Base-by-base conservation (phyloP, 2,888 invertebrate genomes). In the Leuctra nigra region DNA sequence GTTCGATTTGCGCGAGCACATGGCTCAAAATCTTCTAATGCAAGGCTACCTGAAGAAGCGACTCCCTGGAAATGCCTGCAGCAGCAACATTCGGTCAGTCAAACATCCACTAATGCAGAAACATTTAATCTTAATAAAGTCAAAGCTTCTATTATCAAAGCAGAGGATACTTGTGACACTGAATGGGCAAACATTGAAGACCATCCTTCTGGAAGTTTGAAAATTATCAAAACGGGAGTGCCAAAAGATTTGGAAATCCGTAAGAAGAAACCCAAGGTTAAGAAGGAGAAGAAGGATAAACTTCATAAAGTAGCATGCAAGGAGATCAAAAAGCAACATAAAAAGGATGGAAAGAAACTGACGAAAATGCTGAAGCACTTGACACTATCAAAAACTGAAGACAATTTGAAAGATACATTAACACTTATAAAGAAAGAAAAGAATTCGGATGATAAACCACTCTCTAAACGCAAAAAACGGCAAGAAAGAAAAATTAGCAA, bases 11-110 rank as follows among this genome's bases (percentile, higher is more conserved):
- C 87, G 23, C 75, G 87, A 70, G 82, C 85, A 0, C 83, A 81
- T 68, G 86, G 87, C 33, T 86, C 86, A 0, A 87, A 87, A 70
- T 73, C 85, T 4, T 85, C 86, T 2, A 87, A 87, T 66, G 82
- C 84, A 67, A 78, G 79, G 62, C 66, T 79, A 13, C 83, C 84
- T 1, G 82, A 84, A 67, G 80, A 84, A 48, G 75, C 86, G 41
- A 87, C 87, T 36, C 80, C 87, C 67, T 88, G 88, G 87, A 75
- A 77, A 59, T 77, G 81, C 57, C 82, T 88, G 80, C 83, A 83
- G 68, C 75, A 80, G 61, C 82, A 84, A 63, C 68, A 84, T 16
- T 62, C 77, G 47, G 72, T 58, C 4, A 60, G 60, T 16, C 61
- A 61, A n/a, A 54, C 53, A 23, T 38, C 1, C 18, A 23, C 36